phyloP scores from a whole-genome alignment of 2,888 invertebrate species.

The Patella ulyssiponensis region DNA sequence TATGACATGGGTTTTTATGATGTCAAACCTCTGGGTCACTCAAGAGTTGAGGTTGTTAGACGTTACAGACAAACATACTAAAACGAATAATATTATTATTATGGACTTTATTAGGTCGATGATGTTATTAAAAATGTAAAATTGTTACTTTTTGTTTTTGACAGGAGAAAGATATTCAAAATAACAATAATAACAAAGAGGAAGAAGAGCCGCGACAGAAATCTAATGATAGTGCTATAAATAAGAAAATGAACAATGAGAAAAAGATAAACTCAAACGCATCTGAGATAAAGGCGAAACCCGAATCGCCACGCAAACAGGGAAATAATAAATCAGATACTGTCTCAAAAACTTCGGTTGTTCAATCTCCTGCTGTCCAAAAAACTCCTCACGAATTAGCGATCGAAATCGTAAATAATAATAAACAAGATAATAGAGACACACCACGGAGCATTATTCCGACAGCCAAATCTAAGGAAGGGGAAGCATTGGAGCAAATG shows the following conservation, averaged over 20 bases:
- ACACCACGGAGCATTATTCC: neutral
- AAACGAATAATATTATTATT: too few species aligned
- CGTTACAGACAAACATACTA: too few species aligned
- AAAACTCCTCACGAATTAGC: neutral
- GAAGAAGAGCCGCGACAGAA: conserved; percentile 22
- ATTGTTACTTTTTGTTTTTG: neutral
- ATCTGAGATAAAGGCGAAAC: conserved; percentile 21
- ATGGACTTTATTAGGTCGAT: too few species aligned
- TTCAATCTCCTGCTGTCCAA: neutral
- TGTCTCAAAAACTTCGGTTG: neutral
- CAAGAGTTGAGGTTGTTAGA: too few species aligned
- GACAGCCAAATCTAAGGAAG: conserved; percentile 30
- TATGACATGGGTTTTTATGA: too few species aligned
- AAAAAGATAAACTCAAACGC: conserved; percentile 24
- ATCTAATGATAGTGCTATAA: conserved; percentile 24
- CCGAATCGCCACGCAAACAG: conserved; percentile 11
- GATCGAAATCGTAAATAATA: neutral
- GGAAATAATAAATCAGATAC: neutral
- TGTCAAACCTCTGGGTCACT: too few species aligned
- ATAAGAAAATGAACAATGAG: conserved; percentile 37
- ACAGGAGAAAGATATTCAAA: neutral
- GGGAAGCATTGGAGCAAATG: conserved; percentile 55
- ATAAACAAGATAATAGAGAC: neutral
- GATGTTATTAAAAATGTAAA: too few species aligned
- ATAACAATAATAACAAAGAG: conserved; percentile 22